Base-by-base conservation (phyloP, 2,888 invertebrate species). In the Brassicogethes aeneus region DNA sequence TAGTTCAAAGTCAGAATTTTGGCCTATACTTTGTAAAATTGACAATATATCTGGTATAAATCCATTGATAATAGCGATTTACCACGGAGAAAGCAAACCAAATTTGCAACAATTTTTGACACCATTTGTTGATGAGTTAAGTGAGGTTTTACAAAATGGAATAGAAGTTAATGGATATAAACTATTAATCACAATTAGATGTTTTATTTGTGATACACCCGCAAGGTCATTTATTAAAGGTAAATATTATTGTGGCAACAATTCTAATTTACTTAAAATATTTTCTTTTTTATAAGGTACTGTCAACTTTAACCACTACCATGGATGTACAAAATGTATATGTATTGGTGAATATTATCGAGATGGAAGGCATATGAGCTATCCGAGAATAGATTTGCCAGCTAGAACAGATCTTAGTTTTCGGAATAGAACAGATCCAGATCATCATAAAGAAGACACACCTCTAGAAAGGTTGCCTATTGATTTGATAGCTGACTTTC, bases 401-500 rank as follows among this genome's bases (percentile, higher is more conserved):
- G n/a, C n/a, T n/a, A n/a, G n/a, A n/a, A n/a, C n/a, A n/a, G n/a
- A n/a, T n/a, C n/a, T n/a, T n/a, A n/a, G n/a, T n/a, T n/a, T n/a
- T n/a, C n/a, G n/a, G n/a, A n/a, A n/a, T 29, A 29, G 29, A 29
- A 8, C n/a, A 8, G 29, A 29, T 29, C 29, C 29, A 29, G 29
- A 29, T n/a, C 29, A 29, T n/a, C 29, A 29, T 29, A 29, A 29
- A 29, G 29, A 29, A 29, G 8, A 29, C 29, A 29, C 29, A 29
- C 29, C 29, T 8, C n/a, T 29, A 29, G 29, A 29, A 29, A 29
- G n/a, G n/a, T 29, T 29, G n/a, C n/a, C n/a, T n/a, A n/a, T n/a
- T n/a, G n/a, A n/a, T n/a, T n/a, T n/a, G n/a, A n/a, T n/a, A 8
- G 38, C 40, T 30, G 38, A 40, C 14, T 46, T 47, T 43, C 41